Evolutionary conservation across 2,113 vertebrate genomes (phyloP).

Genomic region (Mugil cephalus): DNA sequence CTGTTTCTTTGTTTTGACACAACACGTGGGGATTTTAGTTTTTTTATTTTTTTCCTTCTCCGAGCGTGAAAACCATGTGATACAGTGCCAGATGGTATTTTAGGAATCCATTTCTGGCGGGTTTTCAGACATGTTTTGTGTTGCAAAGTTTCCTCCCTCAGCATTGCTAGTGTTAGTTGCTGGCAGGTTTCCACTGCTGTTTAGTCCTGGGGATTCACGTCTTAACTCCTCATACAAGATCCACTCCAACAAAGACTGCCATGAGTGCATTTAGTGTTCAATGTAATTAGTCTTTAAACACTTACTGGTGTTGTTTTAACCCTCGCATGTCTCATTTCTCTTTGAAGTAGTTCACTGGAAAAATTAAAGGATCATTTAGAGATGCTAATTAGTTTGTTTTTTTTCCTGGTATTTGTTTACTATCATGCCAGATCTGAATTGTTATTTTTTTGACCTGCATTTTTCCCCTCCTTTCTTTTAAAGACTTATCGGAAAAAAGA

Average conservation of each 20-base stretch:
- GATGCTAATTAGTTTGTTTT: constrained; percentile 57
- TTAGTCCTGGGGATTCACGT: constrained; percentile 38
- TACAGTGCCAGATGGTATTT: constrained; percentile 40
- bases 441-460: constrained; percentile 24
- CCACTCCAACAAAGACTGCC: constrained; percentile 46
- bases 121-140: constrained; percentile 46
- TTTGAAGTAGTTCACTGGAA: constrained; percentile 68
- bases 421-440: constrained; percentile 39
- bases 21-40: constrained; percentile 15
- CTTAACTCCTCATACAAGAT: constrained; percentile 17
- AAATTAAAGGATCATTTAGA: constrained; percentile 68
- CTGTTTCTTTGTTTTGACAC: constrained; percentile 22
- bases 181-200: constrained; percentile 55
- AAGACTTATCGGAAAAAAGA: constrained; percentile 62
- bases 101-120: constrained; percentile 36
- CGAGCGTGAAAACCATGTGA: constrained; percentile 6
- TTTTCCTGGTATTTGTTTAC: constrained; percentile 59
- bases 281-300: constrained; percentile 66
- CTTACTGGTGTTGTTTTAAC: constrained; percentile 51
- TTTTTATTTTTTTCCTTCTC: background rate
- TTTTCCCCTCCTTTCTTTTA: constrained; percentile 33
- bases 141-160: constrained; percentile 29
- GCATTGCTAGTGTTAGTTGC: constrained; percentile 14
- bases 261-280: constrained; percentile 59
- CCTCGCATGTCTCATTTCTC: constrained; percentile 54